These are phyloP conservation scores for Ornithoptera priamus DNA, from an alignment of 2,888 invertebrate genomes.

Conservation along the genomic window DNA sequence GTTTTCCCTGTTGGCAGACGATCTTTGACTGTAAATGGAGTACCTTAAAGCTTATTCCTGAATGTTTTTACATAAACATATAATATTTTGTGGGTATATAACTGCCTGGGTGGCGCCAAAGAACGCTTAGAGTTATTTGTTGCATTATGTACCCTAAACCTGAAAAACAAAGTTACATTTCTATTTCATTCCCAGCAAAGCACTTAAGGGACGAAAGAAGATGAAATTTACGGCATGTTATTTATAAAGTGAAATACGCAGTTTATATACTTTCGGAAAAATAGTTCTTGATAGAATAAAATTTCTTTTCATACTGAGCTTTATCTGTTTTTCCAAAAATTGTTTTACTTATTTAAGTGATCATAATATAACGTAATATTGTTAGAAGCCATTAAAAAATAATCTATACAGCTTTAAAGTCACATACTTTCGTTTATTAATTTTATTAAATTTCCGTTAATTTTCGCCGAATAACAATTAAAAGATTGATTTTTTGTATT, in stretches of 20 bases:
- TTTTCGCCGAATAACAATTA: neutral
- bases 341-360: too few relatives aligned
- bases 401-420: too few relatives aligned
- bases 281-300: too few relatives aligned
- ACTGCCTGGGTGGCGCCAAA: constrained; percentile 57
- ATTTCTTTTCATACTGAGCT: too few relatives aligned
- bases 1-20: constrained; percentile 17
- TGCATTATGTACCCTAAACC: constrained; percentile 26
- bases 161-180: constrained; percentile 25
- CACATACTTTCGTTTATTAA: too few relatives aligned
- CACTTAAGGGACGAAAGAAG: constrained; percentile 9
- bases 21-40: constrained; percentile 30
- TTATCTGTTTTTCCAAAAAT: too few relatives aligned
- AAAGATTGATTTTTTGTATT: neutral
- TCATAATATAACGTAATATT: too few relatives aligned
- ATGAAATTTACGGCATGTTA: constrained; percentile 23
- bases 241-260: constrained; percentile 22
- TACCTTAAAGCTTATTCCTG: constrained; percentile 34
- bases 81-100: constrained; percentile 51
- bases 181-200: neutral
- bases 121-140: constrained; percentile 20
- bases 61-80: constrained; percentile 33
- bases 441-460: too few relatives aligned
- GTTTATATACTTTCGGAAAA: constrained; percentile 6
- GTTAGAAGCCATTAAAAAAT: too few relatives aligned